Base-by-base conservation (phyloP, 2,888 invertebrate genomes). In the Scrobipalpa costella region DNA sequence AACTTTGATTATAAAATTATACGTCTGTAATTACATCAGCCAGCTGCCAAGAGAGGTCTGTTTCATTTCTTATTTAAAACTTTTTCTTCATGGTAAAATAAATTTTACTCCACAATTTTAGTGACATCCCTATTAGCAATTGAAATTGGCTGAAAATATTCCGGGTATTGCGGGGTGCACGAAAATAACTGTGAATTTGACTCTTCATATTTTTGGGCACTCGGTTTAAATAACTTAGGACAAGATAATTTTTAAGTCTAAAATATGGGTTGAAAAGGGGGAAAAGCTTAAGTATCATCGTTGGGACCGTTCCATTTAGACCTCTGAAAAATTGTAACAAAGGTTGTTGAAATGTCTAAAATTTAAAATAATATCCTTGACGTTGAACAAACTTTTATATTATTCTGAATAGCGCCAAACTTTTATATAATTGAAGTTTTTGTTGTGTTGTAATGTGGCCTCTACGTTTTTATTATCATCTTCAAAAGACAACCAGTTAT, bases 11-110 rank as follows among this genome's bases (percentile, higher is more conserved):
- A 21, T 27, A n/a, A 52, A 52, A 27, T 62, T 63, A 55, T 63
- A 61, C 64, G 64, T 60, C 60, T 34, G 63, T 62, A 65, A 67
- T 68, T 67, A 64, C 62, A 17, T 49, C 19, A 17, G 44, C 38
- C 66, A 65, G 47, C 63, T 65, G 64, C 55, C 49, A 52, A 11
- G 33, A 61, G 64, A 66, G 40, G 62, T 64, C 61, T 50, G 38
- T 60, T 59, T 65, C 40, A 34, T 49, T 52, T 58, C 61, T 58
- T 58, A 58, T 58, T 50, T 52, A 7, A 33, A 62, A 67, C 11
- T 66, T 66, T 57, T 57, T 50, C 59, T 34, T 19, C 40, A n/a
- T 27, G 11, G 7, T 5, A 33, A 27, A 3, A 52, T 27, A 52
- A 27, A 27, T 33, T 52, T 52, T 13, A 27, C 19, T 52, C 17